phyloP scores from a whole-genome alignment of 23 tunicate species.

The Trididemnum clinides region DNA sequence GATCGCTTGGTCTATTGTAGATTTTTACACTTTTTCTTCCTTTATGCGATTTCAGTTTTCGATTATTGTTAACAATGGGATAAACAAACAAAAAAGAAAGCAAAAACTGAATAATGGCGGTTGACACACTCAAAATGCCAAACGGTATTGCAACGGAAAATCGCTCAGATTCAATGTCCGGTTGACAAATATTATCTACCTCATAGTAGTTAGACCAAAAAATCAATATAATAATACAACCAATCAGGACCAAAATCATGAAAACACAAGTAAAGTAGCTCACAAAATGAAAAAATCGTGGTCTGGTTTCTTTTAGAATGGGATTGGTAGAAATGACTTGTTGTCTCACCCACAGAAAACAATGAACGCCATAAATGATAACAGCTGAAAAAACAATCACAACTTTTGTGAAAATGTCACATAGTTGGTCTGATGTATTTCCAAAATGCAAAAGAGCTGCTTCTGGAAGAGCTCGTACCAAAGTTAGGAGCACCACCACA shows the following conservation, averaged over 20 bases:
- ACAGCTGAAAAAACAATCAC: slow-evolving; percentile 57
- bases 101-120: slow-evolving; percentile 37
- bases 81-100: slow-evolving; percentile 58
- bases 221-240: slow-evolving; percentile 31
- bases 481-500: slow-evolving; percentile 1
- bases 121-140: slow-evolving; percentile 30
- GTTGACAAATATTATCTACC: slow-evolving; percentile 24
- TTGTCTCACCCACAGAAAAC: slow-evolving; percentile 75
- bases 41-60: neutral
- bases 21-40: neutral
- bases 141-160: slow-evolving; percentile 33
- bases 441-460: slow-evolving; percentile 37
- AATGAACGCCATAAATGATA: slow-evolving; percentile 50
- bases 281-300: slow-evolving; percentile 29
- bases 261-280: slow-evolving; percentile 47
- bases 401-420: slow-evolving; percentile 40
- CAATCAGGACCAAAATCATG: slow-evolving; percentile 42
- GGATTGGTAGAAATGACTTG: slow-evolving; percentile 67
- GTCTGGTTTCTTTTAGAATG: slow-evolving; percentile 33
- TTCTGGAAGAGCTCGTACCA: slow-evolving; percentile 32
- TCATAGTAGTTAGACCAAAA: slow-evolving; percentile 60
- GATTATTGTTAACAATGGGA: slow-evolving; percentile 52
- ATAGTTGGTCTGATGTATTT: slow-evolving; percentile 39
- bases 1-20: neutral
- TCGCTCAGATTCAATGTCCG: neutral